phyloP scores from a whole-genome alignment of 2,113 vertebrate species.

The Podiceps cristatus region DNA sequence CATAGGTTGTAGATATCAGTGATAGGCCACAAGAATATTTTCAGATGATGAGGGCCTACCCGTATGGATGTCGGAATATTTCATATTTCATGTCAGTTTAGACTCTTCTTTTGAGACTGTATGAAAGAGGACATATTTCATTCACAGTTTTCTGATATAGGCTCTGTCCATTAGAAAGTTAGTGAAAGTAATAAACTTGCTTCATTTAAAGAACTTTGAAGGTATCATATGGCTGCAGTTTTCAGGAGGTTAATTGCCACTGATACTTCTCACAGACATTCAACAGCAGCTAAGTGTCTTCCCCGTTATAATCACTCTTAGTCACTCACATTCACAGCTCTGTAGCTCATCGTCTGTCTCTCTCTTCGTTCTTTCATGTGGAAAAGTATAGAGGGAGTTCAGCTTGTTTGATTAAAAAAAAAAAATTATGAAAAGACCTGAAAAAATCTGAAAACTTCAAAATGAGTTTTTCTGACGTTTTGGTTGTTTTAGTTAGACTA shows the following conservation, averaged over 20 bases:
- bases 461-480: not conserved
- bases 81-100: not conserved
- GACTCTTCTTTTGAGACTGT: not conserved
- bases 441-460: not conserved
- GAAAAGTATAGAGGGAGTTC: not conserved
- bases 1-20: not conserved
- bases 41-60: not conserved
- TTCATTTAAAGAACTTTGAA: not conserved
- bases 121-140: fast-evolving
- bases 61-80: not conserved
- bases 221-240: not conserved
- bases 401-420: not conserved
- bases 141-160: not conserved
- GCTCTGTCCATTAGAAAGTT: not conserved
- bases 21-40: not conserved
- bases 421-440: not conserved
- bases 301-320: not conserved
- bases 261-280: not conserved
- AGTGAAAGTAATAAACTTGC: not conserved
- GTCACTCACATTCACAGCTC: not conserved
- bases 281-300: not conserved
- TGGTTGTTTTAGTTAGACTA: not conserved
- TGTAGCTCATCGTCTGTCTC: not conserved
- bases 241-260: not conserved
- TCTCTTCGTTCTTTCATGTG: not conserved